phyloP scores from a whole-genome alignment of 2,888 invertebrate species.

The Anagyrus pseudococci region DNA sequence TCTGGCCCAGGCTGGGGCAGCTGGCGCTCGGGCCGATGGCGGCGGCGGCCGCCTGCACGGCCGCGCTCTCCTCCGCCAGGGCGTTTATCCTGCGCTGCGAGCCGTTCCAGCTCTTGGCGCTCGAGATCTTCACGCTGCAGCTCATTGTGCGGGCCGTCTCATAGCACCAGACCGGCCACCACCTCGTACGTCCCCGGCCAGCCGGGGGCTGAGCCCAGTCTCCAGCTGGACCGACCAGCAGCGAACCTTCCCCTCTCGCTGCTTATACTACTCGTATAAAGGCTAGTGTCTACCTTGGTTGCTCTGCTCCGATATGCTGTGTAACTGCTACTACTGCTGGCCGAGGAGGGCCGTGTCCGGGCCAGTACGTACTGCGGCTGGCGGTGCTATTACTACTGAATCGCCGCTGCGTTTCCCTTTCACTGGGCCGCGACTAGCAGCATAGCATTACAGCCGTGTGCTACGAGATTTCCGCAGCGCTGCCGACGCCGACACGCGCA shows the following conservation, averaged over 20 bases:
- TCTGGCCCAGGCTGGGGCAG: slow-evolving; percentile 16
- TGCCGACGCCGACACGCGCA: slow-evolving; percentile 25
- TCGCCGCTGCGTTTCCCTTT: slow-evolving; percentile 27
- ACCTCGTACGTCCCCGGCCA: not conserved
- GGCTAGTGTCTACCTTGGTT: not conserved
- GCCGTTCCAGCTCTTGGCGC: slow-evolving; percentile 56
- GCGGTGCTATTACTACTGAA: too few relatives aligned
- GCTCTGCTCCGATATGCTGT: not conserved
- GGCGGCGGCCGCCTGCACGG: not conserved
- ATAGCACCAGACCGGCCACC: too few relatives aligned
- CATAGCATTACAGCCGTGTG: slow-evolving; percentile 3
- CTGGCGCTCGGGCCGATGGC: slow-evolving; percentile 20
- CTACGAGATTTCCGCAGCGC: too few relatives aligned
- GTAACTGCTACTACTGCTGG: slow-evolving; percentile 7
- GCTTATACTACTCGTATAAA: not conserved
- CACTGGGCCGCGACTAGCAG: slow-evolving; percentile 27
- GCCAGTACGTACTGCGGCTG: not conserved
- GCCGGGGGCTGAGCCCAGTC: not conserved
- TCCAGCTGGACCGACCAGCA: not conserved
- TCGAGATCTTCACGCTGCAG: slow-evolving; percentile 58
- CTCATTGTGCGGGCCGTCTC: too few relatives aligned
- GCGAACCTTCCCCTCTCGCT: not conserved
- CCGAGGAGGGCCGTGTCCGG: not conserved
- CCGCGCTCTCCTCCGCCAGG: slow-evolving; percentile 31
- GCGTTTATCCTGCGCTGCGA: slow-evolving; percentile 48